Conservation (phyloP, 2,113 vertebrate genomes). For the Chamaetylas fuelleborni region DNA sequence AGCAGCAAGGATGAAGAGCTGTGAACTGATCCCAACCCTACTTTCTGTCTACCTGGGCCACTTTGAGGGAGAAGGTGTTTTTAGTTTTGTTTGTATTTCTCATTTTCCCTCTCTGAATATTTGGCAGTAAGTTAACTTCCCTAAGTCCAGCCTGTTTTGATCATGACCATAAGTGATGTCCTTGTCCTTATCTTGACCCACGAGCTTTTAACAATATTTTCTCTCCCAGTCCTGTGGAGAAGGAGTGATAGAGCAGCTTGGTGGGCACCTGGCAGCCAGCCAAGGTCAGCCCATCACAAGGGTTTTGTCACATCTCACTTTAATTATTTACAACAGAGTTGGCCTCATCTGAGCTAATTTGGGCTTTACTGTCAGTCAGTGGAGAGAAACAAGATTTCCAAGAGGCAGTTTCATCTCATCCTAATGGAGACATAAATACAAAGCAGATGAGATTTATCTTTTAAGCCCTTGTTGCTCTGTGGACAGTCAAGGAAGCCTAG, state of each 20-base stretch:
- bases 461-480: neutral
- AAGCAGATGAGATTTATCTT: neutral
- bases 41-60: fast-evolving
- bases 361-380: neutral
- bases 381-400: neutral
- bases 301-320: neutral
- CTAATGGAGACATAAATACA: neutral
- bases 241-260: neutral
- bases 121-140: neutral
- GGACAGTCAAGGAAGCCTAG: neutral
- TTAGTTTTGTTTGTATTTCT: neutral
- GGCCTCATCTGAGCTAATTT: neutral
- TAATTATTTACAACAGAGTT: neutral
- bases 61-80: neutral
- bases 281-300: neutral
- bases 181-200: neutral
- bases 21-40: neutral
- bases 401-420: neutral
- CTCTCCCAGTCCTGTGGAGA: neutral
- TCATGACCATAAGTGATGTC: neutral
- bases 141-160: fast-evolving
- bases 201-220: neutral
- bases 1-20: neutral
- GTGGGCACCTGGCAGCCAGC: neutral
- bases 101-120: neutral